A percentile compares a stretch with the other conserved stretches of the same genome.
Evolutionary conservation across 1,140 invertebrate species (phyloP).

Genomic region (Antheraea mylitta): DNA sequence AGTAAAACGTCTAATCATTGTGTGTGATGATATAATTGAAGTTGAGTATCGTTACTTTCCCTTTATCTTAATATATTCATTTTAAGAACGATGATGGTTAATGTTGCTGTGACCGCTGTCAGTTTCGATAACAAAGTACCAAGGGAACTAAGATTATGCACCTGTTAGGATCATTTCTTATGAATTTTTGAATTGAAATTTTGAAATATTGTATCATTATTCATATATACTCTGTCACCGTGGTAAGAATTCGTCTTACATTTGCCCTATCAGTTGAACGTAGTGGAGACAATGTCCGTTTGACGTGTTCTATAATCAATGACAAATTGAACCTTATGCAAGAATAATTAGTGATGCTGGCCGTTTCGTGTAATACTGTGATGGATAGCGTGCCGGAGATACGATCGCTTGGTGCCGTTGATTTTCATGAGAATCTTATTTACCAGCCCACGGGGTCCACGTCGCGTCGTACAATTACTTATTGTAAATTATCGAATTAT

Average conservation of each 20-base stretch:
- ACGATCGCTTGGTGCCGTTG: constrained; percentile 53
- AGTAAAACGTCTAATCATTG: constrained; percentile 71
- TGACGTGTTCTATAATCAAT: constrained; percentile 16
- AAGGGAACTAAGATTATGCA: constrained; percentile 42
- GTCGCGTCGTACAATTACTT: constrained; percentile 24
- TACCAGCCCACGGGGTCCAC: constrained; percentile 45
- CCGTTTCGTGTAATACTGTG: constrained; percentile 54
- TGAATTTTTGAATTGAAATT: too few relatives aligned
- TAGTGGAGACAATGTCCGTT: not conserved
- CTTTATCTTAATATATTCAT: constrained; percentile 77
- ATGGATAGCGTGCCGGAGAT: constrained; percentile 63
- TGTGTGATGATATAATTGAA: constrained; percentile 73
- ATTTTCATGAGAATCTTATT: constrained; percentile 65
- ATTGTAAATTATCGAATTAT: constrained; percentile 62
- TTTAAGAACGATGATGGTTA: constrained; percentile 54
- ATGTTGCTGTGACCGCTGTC: constrained; percentile 71
- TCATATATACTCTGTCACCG: not conserved
- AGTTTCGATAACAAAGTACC: constrained; percentile 61
- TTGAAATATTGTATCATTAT: constrained; percentile 5
- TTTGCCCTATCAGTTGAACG: not conserved
- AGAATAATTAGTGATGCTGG: constrained; percentile 49
- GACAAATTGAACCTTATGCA: constrained; percentile 49
- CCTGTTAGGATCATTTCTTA: constrained; percentile 33
- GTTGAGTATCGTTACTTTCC: constrained; percentile 53
- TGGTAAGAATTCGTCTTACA: not conserved